Evolutionary conservation across 2,888 invertebrate species (phyloP), one percentile per base, ranked within the genome.

Genomic region (Drosophila glabriapex): DNA sequence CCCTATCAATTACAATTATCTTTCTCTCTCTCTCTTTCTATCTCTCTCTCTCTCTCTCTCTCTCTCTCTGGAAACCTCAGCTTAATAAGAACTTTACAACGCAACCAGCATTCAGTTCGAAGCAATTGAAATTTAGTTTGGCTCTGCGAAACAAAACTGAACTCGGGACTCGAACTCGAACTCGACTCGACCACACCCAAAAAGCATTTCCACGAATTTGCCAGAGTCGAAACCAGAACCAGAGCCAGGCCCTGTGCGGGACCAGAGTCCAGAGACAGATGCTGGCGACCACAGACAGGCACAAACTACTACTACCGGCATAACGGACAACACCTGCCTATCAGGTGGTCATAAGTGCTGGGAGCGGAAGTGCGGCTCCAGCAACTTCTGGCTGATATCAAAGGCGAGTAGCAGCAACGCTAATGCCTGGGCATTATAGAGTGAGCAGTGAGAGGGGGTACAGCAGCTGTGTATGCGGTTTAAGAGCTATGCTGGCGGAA

Each of bases 261-360:
- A 41, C 12, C 55, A 35, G 62, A 33, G 53, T n/a, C 25, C 16
- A 35, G 68, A 59, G 37, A 63, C 49, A 73, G 56, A 56, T 61
- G 68, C 58, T 63, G 76, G 58, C 61, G 56, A 35, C 55, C 55
- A 43, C 50, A 64, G 59, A 16, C 65, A 35, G 62, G 70, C 82
- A 67, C 76, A 74, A 73, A 46, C 46, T 25, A 25, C 25, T 46
- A 77, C 61, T 73, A 73, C 73, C 71, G 71, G 77, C 78, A 80
- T 77, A 79, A 76, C 82, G 82, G 76, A 73, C 83, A 80, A 87
- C 83, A 87, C 85, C 85, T 80, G 82, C 80, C 85, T 73, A 75
- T 78, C 67, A 72, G 72, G 69, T 63, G 74, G 71, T 22, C 67
- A 35, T 58, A 54, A 65, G 67, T 54, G 68, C 59, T 69, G 60